These are phyloP conservation scores for Myanophis thanlyinensis DNA, from an alignment of 2,113 vertebrate species.

Conservation along the genomic window DNA sequence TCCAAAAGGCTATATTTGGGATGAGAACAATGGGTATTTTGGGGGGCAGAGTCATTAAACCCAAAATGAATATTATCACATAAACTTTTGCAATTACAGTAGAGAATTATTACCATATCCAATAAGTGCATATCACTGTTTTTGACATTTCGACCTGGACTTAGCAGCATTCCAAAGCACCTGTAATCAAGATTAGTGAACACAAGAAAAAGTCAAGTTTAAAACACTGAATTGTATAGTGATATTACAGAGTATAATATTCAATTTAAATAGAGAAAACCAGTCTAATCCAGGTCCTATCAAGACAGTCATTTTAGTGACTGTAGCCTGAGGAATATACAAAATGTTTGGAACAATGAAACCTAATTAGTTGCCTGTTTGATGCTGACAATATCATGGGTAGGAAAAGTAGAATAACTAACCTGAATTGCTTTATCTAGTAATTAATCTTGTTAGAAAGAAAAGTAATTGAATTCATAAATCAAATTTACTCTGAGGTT, in stretches of 20 bases:
- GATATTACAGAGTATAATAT: constrained; percentile 34
- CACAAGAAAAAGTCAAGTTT: constrained; percentile 5
- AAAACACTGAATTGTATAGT: constrained; percentile 22
- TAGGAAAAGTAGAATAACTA: background rate
- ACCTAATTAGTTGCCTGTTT: background rate
- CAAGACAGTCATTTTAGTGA: background rate
- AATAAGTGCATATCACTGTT: constrained; percentile 98
- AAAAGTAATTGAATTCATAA: background rate
- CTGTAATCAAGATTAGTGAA: constrained; percentile 65
- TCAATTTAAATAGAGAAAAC: constrained; percentile 43
- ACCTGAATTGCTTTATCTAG: background rate
- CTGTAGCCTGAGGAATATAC: background rate
- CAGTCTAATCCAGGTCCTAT: constrained; percentile 17
- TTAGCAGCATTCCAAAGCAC: constrained; percentile 98
- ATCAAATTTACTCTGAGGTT: background rate
- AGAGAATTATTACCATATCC: constrained; percentile 86
- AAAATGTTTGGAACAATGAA: background rate
- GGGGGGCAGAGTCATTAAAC: constrained; percentile 22
- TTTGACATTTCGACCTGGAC: constrained; percentile 93
- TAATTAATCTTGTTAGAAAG: background rate
- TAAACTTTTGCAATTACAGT: constrained; percentile 16
- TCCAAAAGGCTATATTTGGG: constrained; percentile 30
- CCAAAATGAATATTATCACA: constrained; percentile 9
- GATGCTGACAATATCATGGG: background rate
- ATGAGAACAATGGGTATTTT: constrained; percentile 20